Base-by-base conservation (phyloP, 92 coral and sea anemone species). In the Epizoanthus illoricatus region DNA sequence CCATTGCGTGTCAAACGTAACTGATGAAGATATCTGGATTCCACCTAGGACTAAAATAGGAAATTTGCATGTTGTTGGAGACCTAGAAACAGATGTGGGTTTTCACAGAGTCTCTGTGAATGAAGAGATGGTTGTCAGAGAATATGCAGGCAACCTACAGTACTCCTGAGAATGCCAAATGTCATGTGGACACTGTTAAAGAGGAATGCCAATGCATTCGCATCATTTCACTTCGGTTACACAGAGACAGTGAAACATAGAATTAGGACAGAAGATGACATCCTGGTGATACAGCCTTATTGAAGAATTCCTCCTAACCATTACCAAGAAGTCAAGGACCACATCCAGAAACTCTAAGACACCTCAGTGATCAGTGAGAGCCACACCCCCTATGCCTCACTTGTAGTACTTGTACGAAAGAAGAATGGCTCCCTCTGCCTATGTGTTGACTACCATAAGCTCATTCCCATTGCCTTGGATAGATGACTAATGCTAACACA, bases 391-490 rank as follows among this genome's bases (percentile, higher is more conserved):
- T 64, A 19, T 64, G 69, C 69, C 0, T 64, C 69, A 9, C 69
- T 12, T 7, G 69, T 64, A 1, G 69, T 64, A 7, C 36, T 64
- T 0, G 69, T 64, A 12, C 9, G 69, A 5, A 64, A 64, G 75
- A 70, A 64, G 69, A 64, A 20, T 64, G 69, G 69, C 8, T 20
- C 24, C 9, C 36, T 64, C 2, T 2, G 69, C 7, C 19, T 70
- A 5, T 70, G 75, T 15, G 7, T 70, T 5, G 75, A 70, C 17
- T 70, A 23, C 69, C 69, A 7, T 7, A 43, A 43, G 49, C 8
- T 43, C 49, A 7, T 43, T 43, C 43, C 75, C 75, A n/a, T 12
- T 70, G 5, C 75, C 75, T n/a, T 6, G 69, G 33, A 64, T 70
- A n/a, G 18, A 33, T 5, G 75, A 70, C 5, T 23, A 0, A 36